These are phyloP conservation scores for Mormyrus proboscirostris DNA, from an alignment of 2,797 vertebrate species.

Conservation along the genomic window DNA sequence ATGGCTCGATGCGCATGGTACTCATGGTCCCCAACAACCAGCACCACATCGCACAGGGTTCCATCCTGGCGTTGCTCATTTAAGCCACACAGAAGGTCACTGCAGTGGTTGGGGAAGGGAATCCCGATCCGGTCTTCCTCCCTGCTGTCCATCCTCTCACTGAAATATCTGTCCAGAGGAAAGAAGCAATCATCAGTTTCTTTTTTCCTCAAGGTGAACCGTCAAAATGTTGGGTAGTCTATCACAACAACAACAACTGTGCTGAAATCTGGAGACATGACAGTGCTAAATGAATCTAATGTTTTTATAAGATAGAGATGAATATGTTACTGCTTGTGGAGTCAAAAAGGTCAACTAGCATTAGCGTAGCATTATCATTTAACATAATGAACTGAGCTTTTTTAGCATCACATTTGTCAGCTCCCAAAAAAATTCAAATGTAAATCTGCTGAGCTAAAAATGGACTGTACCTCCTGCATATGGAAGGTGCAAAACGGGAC, in stretches of 20 bases:
- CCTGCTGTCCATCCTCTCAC: conserved; percentile 81
- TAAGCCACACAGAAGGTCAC: conserved; percentile 85
- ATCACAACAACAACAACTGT: not conserved
- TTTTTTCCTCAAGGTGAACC: not conserved
- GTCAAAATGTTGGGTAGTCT: not conserved
- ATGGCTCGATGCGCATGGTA: conserved; percentile 89
- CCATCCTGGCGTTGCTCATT: conserved; percentile 89
- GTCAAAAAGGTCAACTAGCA: not conserved
- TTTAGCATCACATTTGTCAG: not conserved
- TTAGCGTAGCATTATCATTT: not conserved
- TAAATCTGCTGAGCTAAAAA: not conserved
- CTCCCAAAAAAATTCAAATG: not conserved
- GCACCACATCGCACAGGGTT: conserved; percentile 88
- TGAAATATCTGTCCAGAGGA: not conserved
- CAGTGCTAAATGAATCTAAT: not conserved
- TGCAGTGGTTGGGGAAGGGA: conserved; percentile 98
- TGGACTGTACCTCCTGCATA: not conserved
- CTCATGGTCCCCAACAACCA: conserved; percentile 89
- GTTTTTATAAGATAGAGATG: not conserved
- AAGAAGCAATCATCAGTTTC: not conserved
- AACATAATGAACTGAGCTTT: not conserved
- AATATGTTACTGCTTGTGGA: not conserved
- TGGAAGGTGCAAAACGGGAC: not conserved
- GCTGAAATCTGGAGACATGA: not conserved
- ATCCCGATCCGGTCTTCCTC: conserved; percentile 94